Percentiles rank a stretch among this genome's conserved stretches.
Conservation (phyloP, 2,797 vertebrate genomes). For the Gymnothorax javanicus region DNA sequence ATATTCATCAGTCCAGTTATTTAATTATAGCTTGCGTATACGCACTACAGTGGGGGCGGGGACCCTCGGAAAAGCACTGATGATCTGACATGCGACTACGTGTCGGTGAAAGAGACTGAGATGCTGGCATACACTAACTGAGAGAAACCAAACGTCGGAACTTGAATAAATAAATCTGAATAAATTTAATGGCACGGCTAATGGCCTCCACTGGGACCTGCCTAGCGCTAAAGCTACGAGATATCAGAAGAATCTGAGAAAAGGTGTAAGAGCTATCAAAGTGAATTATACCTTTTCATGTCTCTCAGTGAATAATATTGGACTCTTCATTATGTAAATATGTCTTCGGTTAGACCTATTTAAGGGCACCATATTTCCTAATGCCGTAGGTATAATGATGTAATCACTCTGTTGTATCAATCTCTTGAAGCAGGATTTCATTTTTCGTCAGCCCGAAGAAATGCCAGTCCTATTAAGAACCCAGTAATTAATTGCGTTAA, state of each 20-base stretch:
- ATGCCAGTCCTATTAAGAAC: background rate
- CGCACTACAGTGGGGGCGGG: background rate
- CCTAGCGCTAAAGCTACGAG: background rate
- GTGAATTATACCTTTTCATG: background rate
- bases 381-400: background rate
- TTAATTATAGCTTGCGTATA: background rate
- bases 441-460: background rate
- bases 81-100: background rate
- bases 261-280: background rate
- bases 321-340: background rate
- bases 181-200: constrained; percentile 11
- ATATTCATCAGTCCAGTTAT: background rate
- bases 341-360: background rate
- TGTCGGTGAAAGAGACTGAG: background rate
- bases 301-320: background rate
- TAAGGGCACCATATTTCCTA: background rate
- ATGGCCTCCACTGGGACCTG: constrained; percentile 8
- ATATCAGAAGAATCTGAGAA: background rate
- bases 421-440: background rate
- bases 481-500: background rate
- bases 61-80: background rate
- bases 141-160: constrained; percentile 19
- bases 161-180: constrained; percentile 21
- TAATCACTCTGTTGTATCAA: background rate
- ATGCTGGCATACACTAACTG: background rate